Conservation (phyloP, 2,797 vertebrate species). For the Muraenolepis orangiensis region DNA sequence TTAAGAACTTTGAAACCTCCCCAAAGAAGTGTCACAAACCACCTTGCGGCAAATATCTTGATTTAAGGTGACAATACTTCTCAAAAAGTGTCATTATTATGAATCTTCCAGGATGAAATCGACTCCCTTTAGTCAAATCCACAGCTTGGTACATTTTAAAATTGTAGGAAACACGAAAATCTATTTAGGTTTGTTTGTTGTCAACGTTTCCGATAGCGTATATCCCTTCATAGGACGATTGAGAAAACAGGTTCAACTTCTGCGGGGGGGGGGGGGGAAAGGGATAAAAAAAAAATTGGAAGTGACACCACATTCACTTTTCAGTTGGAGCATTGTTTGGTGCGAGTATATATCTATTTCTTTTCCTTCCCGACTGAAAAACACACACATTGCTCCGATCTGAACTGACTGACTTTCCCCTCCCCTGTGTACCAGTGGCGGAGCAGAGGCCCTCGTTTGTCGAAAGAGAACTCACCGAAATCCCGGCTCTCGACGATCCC, state of each 20-base stretch:
- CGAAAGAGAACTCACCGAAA: slow-evolving; percentile 59
- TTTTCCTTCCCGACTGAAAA: slow-evolving; percentile 35
- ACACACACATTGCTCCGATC: slow-evolving; percentile 51
- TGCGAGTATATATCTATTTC: slow-evolving; percentile 36
- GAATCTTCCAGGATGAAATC: background rate
- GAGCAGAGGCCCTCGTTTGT: slow-evolving; percentile 62
- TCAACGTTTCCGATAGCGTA: background rate
- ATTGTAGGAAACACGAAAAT: background rate
- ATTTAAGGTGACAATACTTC: background rate
- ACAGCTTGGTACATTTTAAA: background rate
- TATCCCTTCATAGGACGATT: background rate
- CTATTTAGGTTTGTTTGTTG: background rate
- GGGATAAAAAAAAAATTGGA: no score
- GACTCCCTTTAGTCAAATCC: background rate
- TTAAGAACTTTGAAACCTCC: no score
- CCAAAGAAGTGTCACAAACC: no score
- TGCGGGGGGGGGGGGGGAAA: no score
- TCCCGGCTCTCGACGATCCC: slow-evolving; percentile 53
- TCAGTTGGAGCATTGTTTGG: background rate
- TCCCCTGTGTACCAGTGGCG: slow-evolving; percentile 23
- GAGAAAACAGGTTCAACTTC: slow-evolving; percentile 19
- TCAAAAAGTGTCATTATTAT: background rate
- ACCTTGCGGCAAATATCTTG: no score
- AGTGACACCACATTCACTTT: slow-evolving; percentile 26
- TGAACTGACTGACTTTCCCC: background rate